Percentiles rank a stretch among this genome's conserved stretches.
These are phyloP conservation scores for Orycteropus afer DNA, from an alignment of 2,113 vertebrate species.

Conservation along the genomic window DNA sequence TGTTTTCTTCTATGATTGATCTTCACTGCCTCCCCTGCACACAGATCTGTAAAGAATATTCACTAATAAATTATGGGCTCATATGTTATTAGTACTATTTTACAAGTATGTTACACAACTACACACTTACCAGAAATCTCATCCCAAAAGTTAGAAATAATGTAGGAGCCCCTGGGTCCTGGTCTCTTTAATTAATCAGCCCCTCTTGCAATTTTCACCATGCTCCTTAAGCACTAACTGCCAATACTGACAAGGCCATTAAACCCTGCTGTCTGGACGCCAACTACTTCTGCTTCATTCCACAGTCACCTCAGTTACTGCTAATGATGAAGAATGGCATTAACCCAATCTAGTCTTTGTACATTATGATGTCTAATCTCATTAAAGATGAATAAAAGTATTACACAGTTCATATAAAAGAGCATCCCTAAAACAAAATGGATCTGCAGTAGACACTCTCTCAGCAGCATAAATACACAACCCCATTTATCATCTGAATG, in stretches of 20 bases:
- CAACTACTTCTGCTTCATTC: background rate
- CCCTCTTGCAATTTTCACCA: background rate
- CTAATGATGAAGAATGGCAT: background rate
- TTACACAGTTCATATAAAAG: background rate
- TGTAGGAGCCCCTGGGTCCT: background rate
- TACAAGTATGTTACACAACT: slow-evolving; percentile 7
- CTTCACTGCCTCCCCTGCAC: background rate
- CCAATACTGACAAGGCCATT: background rate
- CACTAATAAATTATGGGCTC: background rate
- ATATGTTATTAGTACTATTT: background rate
- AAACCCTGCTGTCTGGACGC: background rate
- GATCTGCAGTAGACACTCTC: background rate
- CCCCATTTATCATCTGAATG: background rate
- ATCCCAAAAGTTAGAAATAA: background rate
- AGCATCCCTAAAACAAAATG: background rate
- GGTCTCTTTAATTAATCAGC: background rate
- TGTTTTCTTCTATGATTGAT: slow-evolving; percentile 28
- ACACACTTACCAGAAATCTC: slow-evolving; percentile 1
- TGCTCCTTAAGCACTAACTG: background rate
- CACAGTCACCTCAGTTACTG: background rate
- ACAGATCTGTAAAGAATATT: background rate
- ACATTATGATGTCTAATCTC: slow-evolving; percentile 9
- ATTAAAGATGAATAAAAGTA: slow-evolving; percentile 17
- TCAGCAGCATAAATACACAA: background rate
- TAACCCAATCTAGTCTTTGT: background rate